These are phyloP conservation scores for Menidia beryllina DNA, from an alignment of 2,113 vertebrate species.

Conservation along the genomic window DNA sequence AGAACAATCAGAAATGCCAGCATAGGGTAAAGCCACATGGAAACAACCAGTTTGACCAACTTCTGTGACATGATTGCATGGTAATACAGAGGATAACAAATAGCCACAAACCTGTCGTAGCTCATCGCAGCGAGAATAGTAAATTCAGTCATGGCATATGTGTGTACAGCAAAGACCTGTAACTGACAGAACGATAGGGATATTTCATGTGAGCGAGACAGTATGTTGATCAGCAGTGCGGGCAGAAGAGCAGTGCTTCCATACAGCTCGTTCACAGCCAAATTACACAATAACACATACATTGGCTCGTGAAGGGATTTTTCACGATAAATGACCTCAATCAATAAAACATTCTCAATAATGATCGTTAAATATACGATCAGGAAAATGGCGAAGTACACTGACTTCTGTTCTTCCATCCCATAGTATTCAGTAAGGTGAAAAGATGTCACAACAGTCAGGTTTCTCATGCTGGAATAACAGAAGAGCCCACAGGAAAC, in stretches of 20 bases:
- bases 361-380: slow-evolving; percentile 57
- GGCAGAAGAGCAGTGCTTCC: slow-evolving; percentile 64
- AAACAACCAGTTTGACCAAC: slow-evolving; percentile 44
- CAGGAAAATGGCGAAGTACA: slow-evolving; percentile 64
- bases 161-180: slow-evolving; percentile 66
- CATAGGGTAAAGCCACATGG: slow-evolving; percentile 61
- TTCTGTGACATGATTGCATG: slow-evolving; percentile 61
- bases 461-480: slow-evolving; percentile 53
- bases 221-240: slow-evolving; percentile 44
- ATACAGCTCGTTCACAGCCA: slow-evolving; percentile 66
- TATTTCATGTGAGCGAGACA: slow-evolving; percentile 41
- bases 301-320: slow-evolving; percentile 22
- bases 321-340: slow-evolving; percentile 53
- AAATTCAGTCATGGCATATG: slow-evolving; percentile 62
- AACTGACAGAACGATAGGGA: slow-evolving; percentile 50
- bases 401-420: slow-evolving; percentile 42
- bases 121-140: slow-evolving; percentile 70
- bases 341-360: slow-evolving; percentile 49
- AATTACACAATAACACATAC: slow-evolving; percentile 66
- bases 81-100: slow-evolving; percentile 70
- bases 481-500: too few species aligned
- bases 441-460: slow-evolving; percentile 44
- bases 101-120: slow-evolving; percentile 72
- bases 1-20: slow-evolving; percentile 50
- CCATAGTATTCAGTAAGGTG: slow-evolving; percentile 47